These are phyloP conservation scores for Microcebus jonahi DNA, from an alignment of 2,113 vertebrate genomes.

Conservation along the genomic window DNA sequence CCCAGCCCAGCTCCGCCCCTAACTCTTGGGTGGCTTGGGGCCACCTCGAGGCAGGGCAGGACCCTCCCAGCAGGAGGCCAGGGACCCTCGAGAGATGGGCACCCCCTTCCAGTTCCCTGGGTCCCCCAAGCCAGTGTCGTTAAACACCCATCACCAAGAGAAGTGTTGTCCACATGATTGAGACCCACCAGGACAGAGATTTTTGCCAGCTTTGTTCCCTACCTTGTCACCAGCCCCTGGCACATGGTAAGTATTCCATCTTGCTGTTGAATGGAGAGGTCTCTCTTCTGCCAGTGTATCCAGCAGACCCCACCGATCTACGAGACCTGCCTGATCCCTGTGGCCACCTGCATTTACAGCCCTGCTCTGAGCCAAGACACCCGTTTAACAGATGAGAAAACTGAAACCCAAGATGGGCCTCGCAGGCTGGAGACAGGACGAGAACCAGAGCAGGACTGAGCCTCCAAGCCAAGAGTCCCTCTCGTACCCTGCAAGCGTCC, in stretches of 20 bases:
- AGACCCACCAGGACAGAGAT: not conserved
- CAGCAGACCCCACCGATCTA: no score
- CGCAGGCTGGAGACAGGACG: not conserved
- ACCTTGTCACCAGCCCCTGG: no score
- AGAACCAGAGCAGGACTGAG: not conserved
- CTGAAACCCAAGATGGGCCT: not conserved
- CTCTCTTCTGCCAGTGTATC: not conserved
- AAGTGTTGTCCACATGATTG: accelerated
- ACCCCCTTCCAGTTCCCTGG: not conserved
- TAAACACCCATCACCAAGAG: not conserved
- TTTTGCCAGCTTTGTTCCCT: accelerated
- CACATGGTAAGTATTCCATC: not conserved
- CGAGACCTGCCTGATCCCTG: not conserved
- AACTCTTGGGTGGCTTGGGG: not conserved
- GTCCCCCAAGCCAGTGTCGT: not conserved
- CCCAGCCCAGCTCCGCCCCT: not conserved
- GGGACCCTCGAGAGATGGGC: not conserved
- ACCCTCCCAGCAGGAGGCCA: no score
- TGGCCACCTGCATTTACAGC: accelerated
- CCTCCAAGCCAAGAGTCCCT: accelerated
- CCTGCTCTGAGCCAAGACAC: not conserved
- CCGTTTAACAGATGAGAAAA: not conserved
- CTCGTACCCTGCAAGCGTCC: not conserved
- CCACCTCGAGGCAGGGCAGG: not conserved
- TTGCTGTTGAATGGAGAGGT: accelerated